A percentile compares a stretch with the other conserved stretches of the same genome.
phyloP scores from a whole-genome alignment of 2,797 vertebrate genomes.

The Threskiornis aethiopicus region DNA sequence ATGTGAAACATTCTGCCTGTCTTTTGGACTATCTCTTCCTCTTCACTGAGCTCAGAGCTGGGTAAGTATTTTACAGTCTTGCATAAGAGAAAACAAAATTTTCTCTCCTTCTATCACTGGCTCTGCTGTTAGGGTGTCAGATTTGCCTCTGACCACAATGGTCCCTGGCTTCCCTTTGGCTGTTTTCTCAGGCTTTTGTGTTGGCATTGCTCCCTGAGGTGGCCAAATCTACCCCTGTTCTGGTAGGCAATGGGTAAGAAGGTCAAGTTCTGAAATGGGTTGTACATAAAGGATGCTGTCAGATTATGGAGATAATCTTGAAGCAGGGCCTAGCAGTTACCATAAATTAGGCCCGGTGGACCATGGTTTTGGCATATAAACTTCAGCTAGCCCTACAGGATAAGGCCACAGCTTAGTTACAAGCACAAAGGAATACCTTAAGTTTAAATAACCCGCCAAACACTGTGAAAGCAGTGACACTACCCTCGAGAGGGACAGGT shows the following conservation, averaged over 20 bases:
- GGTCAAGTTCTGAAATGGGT: background rate
- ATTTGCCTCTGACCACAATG: background rate
- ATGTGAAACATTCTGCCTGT: conserved; percentile 34
- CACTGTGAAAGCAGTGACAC: background rate
- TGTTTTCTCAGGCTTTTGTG: background rate
- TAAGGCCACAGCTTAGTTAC: background rate
- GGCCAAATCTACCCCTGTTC: background rate
- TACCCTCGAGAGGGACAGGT: background rate
- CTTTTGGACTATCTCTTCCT: conserved; percentile 10
- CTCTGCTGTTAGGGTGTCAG: conserved; percentile 33
- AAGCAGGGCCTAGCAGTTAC: background rate
- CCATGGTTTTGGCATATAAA: background rate
- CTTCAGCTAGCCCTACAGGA: background rate
- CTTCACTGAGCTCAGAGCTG: conserved; percentile 29
- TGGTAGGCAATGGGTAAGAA: background rate
- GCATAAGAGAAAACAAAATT: conserved; percentile 16
- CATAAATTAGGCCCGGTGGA: background rate
- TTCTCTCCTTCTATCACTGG: background rate
- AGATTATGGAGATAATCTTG: background rate
- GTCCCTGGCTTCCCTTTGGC: background rate
- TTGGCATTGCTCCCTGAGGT: background rate
- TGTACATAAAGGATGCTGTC: background rate
- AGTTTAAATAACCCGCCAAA: background rate
- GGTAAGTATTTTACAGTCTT: conserved; percentile 58
- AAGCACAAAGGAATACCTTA: background rate